Evolutionary conservation across 2,113 vertebrate species (phyloP).

Genomic region (Heptranchias perlo): DNA sequence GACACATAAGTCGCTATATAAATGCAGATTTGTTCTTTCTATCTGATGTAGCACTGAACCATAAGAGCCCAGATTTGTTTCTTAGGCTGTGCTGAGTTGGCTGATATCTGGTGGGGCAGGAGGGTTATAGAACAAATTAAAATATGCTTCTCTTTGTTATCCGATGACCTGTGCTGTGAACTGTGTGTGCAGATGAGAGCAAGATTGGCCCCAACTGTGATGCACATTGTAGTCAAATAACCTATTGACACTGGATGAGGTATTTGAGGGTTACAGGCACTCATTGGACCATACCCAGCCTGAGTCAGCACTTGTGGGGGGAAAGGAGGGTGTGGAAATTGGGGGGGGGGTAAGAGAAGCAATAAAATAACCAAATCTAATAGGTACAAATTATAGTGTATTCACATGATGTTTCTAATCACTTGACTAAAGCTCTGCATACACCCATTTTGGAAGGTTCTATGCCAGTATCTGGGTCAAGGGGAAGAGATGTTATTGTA

Average conservation of each 20-base stretch:
- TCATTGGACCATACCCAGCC: not conserved
- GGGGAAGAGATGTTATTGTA: conserved; percentile 16
- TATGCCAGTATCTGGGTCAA: not conserved
- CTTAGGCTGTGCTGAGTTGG: not conserved
- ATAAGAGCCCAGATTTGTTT: not conserved
- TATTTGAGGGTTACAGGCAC: not conserved
- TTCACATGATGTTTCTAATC: not conserved
- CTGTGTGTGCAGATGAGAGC: not conserved
- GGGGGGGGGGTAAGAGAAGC: not conserved
- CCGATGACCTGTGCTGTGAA: too few species aligned
- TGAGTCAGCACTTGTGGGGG: not conserved
- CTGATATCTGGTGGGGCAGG: not conserved
- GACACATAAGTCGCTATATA: not conserved
- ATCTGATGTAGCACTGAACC: not conserved
- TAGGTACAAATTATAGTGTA: not conserved
- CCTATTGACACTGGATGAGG: not conserved
- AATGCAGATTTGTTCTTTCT: not conserved
- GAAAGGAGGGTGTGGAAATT: not conserved
- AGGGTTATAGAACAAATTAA: not conserved
- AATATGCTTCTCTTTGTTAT: not conserved
- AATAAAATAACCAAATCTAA: not conserved
- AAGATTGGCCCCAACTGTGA: not conserved
- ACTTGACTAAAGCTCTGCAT: not conserved
- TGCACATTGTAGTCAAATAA: not conserved
- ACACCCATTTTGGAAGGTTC: not conserved